A percentile compares a stretch with the other conserved stretches of the same genome.
Evolutionary conservation across 1,140 invertebrate genomes (phyloP).

Genomic region (Theocolax elegans): DNA sequence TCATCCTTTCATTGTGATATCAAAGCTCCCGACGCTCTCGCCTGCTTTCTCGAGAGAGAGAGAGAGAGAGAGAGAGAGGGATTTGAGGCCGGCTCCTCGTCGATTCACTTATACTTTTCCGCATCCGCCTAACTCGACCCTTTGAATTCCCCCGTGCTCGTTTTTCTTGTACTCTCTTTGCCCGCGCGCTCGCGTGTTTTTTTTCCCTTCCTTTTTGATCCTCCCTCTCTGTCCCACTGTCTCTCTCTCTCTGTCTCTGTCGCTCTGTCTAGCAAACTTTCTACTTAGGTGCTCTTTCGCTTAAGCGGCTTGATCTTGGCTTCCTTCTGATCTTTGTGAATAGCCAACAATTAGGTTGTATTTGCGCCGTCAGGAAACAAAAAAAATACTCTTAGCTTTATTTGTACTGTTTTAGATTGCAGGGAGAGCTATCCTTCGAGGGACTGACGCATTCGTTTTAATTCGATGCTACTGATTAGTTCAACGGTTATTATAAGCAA

Average conservation of each 20-base stretch:
- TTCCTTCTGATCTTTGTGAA: slow-evolving; percentile 24
- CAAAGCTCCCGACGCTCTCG: slow-evolving; percentile 32
- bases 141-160: background rate
- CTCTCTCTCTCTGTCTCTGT: background rate
- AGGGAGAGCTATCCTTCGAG: too few species aligned
- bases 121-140: background rate
- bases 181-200: too few species aligned
- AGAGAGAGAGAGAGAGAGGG: too few species aligned
- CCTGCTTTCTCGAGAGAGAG: too few species aligned
- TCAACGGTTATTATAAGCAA: too few species aligned
- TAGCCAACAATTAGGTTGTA: slow-evolving; percentile 21
- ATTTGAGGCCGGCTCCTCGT: slow-evolving; percentile 1
- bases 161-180: slow-evolving; percentile 21
- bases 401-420: too few species aligned
- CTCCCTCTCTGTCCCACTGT: background rate
- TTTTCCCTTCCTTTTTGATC: slow-evolving; percentile 7
- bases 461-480: too few species aligned
- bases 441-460: too few species aligned
- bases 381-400: too few species aligned
- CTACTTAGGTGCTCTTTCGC: slow-evolving; percentile 22
- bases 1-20: slow-evolving; percentile 40
- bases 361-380: background rate
- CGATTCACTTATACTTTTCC: slow-evolving; percentile 23
- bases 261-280: slow-evolving; percentile 18
- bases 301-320: slow-evolving; percentile 10